Conservation (phyloP, 1,140 invertebrate species). For the Apocrypta bakeri region DNA sequence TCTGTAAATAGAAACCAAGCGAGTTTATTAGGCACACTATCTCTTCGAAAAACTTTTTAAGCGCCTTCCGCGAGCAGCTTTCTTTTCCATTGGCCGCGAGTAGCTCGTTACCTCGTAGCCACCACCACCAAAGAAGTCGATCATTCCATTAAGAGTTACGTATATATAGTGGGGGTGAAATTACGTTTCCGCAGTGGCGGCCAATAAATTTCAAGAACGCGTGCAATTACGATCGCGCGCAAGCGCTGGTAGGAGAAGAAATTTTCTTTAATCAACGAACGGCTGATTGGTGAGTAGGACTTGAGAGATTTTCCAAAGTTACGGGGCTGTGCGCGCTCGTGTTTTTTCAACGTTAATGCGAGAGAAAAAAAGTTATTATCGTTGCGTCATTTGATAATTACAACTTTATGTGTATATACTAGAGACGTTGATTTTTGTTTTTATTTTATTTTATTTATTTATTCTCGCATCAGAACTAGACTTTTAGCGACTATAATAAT, state of each 20-base stretch:
- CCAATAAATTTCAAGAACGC: slow-evolving; percentile 24
- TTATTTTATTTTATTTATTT: too few relatives aligned
- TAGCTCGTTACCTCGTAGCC: slow-evolving; percentile 12
- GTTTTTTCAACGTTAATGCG: too few relatives aligned
- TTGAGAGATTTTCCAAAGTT: neutral
- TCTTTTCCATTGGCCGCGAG: slow-evolving; percentile 17
- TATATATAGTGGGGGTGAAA: neutral
- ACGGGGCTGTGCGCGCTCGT: too few relatives aligned
- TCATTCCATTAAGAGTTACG: slow-evolving; percentile 16
- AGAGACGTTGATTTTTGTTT: too few relatives aligned
- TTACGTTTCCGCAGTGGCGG: slow-evolving; percentile 12
- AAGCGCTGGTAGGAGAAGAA: neutral
- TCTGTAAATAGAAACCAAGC: slow-evolving; percentile 45
- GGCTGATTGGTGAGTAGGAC: neutral
- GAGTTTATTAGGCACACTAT: slow-evolving; percentile 29
- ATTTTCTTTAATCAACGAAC: slow-evolving; percentile 2
- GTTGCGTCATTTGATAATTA: too few relatives aligned
- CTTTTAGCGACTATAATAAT: too few relatives aligned
- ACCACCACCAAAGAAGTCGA: neutral
- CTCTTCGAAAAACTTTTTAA: slow-evolving; percentile 40
- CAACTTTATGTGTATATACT: too few relatives aligned
- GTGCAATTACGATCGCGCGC: slow-evolving; percentile 13
- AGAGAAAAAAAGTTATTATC: too few relatives aligned
- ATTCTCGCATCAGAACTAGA: too few relatives aligned
- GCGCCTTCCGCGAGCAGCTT: slow-evolving; percentile 29